Evolutionary conservation across 1,140 invertebrate species (phyloP).

Genomic region (Sarcophaga bullata): DNA sequence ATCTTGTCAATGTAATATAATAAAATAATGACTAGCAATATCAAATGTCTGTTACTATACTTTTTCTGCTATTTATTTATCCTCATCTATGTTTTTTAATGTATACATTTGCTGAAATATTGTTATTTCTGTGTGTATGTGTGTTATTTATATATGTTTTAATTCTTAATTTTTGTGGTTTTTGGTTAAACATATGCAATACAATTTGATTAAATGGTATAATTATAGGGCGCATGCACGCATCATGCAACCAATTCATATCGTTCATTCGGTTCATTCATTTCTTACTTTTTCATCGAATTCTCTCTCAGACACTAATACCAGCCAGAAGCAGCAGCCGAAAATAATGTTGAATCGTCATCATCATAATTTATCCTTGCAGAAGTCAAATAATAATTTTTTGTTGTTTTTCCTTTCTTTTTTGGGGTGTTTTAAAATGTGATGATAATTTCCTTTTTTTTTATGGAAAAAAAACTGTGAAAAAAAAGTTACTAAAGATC

Average conservation of each 20-base stretch:
- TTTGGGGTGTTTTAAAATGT: neutral
- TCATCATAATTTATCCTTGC: constrained; percentile 17
- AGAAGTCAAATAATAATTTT: neutral
- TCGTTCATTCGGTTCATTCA: neutral
- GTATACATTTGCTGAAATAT: neutral
- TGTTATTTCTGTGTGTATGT: too few relatives aligned
- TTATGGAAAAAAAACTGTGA: neutral
- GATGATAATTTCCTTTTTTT: neutral
- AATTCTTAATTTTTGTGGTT: constrained; percentile 16
- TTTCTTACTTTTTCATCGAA: neutral
- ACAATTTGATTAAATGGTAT: constrained; percentile 40
- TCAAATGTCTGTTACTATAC: too few relatives aligned
- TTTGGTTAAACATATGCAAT: constrained; percentile 28
- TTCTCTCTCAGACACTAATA: neutral
- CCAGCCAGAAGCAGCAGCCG: neutral
- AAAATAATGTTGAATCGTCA: constrained; percentile 7
- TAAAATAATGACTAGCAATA: too few relatives aligned
- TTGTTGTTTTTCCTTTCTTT: too few relatives aligned
- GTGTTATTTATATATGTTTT: neutral
- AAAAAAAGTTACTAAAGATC: neutral
- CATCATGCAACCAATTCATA: neutral
- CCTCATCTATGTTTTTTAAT: neutral
- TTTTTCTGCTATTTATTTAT: neutral
- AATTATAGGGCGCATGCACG: constrained; percentile 33
- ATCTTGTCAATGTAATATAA: too few relatives aligned